Conservation (phyloP, 1,140 invertebrate species). For the Zaprionus ornatus region DNA sequence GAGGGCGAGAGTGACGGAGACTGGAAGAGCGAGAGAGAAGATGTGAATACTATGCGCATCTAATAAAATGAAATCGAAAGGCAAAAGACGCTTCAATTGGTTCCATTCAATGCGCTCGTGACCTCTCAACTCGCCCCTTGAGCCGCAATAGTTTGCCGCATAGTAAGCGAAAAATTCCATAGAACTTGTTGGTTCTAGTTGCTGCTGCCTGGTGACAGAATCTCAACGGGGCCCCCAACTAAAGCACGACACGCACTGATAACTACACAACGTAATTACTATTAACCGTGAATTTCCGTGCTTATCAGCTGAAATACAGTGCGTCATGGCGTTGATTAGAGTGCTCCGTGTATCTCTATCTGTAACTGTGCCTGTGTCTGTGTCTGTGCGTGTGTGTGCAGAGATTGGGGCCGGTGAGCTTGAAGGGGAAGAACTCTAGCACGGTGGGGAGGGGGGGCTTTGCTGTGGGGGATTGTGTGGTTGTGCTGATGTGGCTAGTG, state of each 20-base stretch:
- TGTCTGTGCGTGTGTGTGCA: background rate
- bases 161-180: conserved; percentile 7
- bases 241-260: conserved; percentile 52
- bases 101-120: conserved; percentile 18
- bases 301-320: conserved; percentile 56
- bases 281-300: conserved; percentile 64
- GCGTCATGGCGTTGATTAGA: conserved; percentile 52
- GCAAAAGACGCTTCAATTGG: conserved; percentile 48
- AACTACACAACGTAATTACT: conserved; percentile 60
- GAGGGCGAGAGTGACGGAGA: background rate
- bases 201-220: conserved; percentile 31
- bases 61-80: conserved; percentile 68
- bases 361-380: background rate
- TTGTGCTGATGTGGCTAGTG: conserved; percentile 11
- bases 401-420: background rate
- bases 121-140: conserved; percentile 9
- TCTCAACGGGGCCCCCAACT: conserved; percentile 5
- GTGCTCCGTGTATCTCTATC: background rate
- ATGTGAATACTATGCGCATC: background rate
- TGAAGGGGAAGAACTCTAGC: background rate
- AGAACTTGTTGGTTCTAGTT: background rate
- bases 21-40: background rate
- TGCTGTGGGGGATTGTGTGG: background rate
- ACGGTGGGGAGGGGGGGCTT: background rate
- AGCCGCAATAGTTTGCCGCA: background rate